Evolutionary conservation across 2,113 vertebrate species (phyloP).

Genomic region (Aythya baeri): DNA sequence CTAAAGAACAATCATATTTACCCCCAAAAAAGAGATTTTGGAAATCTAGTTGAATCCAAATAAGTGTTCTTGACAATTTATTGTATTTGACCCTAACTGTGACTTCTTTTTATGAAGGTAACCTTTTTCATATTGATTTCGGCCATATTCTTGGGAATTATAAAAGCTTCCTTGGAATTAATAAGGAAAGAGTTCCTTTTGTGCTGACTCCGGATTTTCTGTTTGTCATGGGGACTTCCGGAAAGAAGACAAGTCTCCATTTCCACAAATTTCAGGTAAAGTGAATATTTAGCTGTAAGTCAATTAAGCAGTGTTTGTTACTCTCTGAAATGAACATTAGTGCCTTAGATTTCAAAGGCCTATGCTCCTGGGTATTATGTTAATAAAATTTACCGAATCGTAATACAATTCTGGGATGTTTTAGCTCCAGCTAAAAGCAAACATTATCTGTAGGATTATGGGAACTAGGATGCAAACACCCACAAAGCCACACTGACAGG

Average conservation of each 20-base stretch:
- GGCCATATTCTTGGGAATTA: constrained; percentile 99
- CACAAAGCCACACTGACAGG: background rate
- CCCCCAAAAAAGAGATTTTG: accelerated
- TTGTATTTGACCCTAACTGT: constrained; percentile 8
- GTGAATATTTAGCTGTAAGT: background rate
- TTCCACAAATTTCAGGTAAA: constrained; percentile 98
- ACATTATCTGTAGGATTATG: background rate
- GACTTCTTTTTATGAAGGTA: constrained; percentile 81
- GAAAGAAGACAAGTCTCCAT: constrained; percentile 93
- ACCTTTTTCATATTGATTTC: constrained; percentile 98
- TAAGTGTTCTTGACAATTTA: background rate
- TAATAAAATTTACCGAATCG: background rate
- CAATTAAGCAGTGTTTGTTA: background rate
- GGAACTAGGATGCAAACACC: constrained; percentile 16
- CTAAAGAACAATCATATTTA: background rate
- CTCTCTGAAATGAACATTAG: background rate
- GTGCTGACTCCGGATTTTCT: constrained; percentile 98
- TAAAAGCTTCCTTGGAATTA: constrained; percentile 98
- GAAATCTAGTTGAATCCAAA: background rate
- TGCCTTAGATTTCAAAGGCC: background rate
- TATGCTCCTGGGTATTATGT: constrained; percentile 2
- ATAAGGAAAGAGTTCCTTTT: constrained; percentile 97
- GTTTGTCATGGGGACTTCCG: constrained; percentile 94
- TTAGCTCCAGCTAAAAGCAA: background rate
- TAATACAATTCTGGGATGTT: background rate